Evolutionary conservation across 2,113 vertebrate genomes (phyloP).

Genomic region (Formicarius rufipectus): DNA sequence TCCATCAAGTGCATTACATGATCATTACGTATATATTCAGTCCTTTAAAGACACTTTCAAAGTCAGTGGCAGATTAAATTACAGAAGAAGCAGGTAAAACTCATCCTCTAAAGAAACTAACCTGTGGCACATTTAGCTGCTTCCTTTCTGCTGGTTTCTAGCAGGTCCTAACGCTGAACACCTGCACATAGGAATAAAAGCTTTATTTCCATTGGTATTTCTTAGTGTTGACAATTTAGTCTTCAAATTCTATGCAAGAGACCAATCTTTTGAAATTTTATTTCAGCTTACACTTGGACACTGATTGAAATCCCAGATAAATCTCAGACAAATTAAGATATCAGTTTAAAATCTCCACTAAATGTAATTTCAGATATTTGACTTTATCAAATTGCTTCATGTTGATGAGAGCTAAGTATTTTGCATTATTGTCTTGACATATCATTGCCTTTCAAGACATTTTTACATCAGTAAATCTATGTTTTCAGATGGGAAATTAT

Average conservation of each 20-base stretch:
- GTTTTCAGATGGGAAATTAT: background rate
- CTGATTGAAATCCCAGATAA: background rate
- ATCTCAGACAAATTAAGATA: background rate
- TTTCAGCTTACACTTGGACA: background rate
- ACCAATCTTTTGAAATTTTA: background rate
- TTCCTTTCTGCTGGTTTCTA: background rate
- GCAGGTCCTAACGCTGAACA: background rate
- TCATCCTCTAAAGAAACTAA: background rate
- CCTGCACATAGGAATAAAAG: background rate
- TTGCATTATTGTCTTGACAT: background rate
- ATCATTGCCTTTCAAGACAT: background rate
- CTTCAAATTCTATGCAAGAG: background rate
- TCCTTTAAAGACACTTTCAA: background rate
- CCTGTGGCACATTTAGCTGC: background rate
- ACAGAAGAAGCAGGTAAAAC: background rate
- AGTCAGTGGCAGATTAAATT: background rate
- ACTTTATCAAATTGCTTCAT: background rate
- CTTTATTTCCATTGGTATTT: background rate
- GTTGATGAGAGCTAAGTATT: background rate
- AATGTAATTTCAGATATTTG: background rate
- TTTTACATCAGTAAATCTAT: background rate
- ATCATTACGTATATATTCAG: background rate
- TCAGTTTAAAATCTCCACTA: background rate
- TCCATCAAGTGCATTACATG: background rate
- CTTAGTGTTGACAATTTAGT: background rate